Evolutionary conservation across 2,888 invertebrate species (phyloP), one percentile per base, ranked within the genome.

Genomic region (Eupithecia exiguata): DNA sequence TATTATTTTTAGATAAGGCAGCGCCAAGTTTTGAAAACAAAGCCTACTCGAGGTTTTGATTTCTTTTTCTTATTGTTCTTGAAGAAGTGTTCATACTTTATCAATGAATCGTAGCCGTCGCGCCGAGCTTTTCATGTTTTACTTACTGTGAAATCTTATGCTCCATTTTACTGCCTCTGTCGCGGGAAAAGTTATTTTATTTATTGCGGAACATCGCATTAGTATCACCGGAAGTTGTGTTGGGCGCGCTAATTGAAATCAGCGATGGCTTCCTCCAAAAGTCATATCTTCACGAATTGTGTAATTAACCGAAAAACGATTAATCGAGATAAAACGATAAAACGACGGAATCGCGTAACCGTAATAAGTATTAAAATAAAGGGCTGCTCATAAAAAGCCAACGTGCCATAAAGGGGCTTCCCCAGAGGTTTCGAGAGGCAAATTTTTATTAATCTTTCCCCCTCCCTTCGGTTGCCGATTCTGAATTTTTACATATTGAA

Each of bases 391-490:
- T 91, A 90, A 91, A 92, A 91, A 90, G 87, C 89, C 89, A 89
- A 88, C 89, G 89, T 88, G 90, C 90, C 88, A 88, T 92, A 92
- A 92, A 92, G 89, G 88, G 88, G 88, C 86, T 87, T 90, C 90
- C 89, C 89, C 82, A 79, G 87, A 83, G 90, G 88, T 85, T 89
- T 88, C 83, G 85, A 87, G 86, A 87, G 87, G 86, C 84, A 90
- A 91, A 90, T 90, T 92, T 91, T 92, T 93, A 92, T 92, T 92
- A 92, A 93, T 91, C 91, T 90, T 87, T 84, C 84, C 86, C 87
- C 83, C 84, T 86, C 88, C 88, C 86, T 86, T 84, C 81, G 85
- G 87, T 88, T 85, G 85, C 83, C 84, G 74, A 83, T 84, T 84
- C 87, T 86, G 83, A 86, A 86, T 87, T 89, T 89, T 89, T 88